phyloP scores from a whole-genome alignment of 2,888 invertebrate species.

The Lasioglossum figueresi region DNA sequence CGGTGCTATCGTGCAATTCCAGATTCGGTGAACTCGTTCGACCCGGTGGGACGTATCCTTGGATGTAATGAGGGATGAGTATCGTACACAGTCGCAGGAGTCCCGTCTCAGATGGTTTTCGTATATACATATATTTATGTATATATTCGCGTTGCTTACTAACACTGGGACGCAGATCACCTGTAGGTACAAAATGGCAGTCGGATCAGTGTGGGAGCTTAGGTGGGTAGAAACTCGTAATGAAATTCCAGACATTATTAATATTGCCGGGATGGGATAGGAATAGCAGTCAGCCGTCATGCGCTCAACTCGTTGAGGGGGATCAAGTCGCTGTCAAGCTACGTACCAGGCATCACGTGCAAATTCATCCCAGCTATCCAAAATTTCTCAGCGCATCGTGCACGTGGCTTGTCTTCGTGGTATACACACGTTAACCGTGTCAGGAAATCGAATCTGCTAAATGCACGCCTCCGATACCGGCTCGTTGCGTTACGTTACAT shows the following conservation, averaged over 20 bases:
- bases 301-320: constrained; percentile 65
- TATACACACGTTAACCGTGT: constrained; percentile 44
- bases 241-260: constrained; percentile 81
- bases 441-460: constrained; percentile 48
- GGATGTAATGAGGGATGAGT: constrained; percentile 60
- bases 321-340: constrained; percentile 72
- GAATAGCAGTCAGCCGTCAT: constrained; percentile 73
- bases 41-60: constrained; percentile 53
- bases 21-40: constrained; percentile 67
- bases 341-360: constrained; percentile 63
- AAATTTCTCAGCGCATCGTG: constrained; percentile 56
- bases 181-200: constrained; percentile 59
- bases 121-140: constrained; percentile 36
- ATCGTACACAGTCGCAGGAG: constrained; percentile 35
- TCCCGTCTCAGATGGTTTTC: background rate
- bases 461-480: constrained; percentile 33
- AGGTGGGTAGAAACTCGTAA: constrained; percentile 76
- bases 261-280: constrained; percentile 75
- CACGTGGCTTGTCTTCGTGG: constrained; percentile 33
- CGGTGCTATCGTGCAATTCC: constrained; percentile 55
- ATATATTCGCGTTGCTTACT: constrained; percentile 61
- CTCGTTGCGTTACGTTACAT: background rate
- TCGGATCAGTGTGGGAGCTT: constrained; percentile 62
- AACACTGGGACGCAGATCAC: constrained; percentile 56
- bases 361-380: constrained; percentile 64